Evolutionary conservation across 2,113 vertebrate genomes (phyloP).

Genomic region (Labeo catla): DNA sequence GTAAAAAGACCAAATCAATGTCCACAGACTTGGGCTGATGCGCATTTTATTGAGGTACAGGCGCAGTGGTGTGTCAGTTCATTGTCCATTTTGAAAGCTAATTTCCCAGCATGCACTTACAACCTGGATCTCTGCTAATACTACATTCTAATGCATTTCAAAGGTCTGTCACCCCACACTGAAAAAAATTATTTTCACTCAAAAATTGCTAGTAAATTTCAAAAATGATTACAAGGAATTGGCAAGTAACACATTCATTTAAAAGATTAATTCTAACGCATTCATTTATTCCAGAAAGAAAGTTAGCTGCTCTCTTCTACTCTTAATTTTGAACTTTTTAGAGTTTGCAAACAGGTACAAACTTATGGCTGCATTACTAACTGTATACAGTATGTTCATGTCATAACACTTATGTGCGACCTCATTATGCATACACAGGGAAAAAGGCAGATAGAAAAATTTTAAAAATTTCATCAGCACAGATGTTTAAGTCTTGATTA

Average conservation of each 20-base stretch:
- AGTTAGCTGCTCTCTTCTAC: neutral
- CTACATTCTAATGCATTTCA: neutral
- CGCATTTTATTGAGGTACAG: slow-evolving; percentile 43
- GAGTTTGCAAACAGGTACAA: neutral
- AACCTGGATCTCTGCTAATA: neutral
- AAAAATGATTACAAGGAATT: neutral
- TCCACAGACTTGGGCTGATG: slow-evolving; percentile 42
- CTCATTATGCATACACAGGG: neutral
- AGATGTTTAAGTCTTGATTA: slow-evolving; percentile 39
- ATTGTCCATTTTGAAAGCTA: neutral
- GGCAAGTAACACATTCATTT: neutral
- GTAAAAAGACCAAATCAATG: slow-evolving; percentile 55
- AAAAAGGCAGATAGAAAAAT: neutral
- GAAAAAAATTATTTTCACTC: too few relatives aligned
- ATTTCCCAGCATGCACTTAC: slow-evolving; percentile 1
- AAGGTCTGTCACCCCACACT: too few relatives aligned
- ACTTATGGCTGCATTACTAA: neutral
- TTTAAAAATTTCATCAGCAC: neutral
- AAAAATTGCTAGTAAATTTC: too few relatives aligned
- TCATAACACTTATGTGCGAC: neutral
- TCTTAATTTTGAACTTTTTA: neutral
- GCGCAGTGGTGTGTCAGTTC: neutral
- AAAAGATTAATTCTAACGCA: neutral
- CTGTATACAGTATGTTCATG: neutral
- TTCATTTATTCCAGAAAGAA: neutral